Percentiles rank a stretch among this genome's conserved stretches.
These are phyloP conservation scores for Lepilemur septentrionalis DNA, from an alignment of 2,797 vertebrate species.

Conservation along the genomic window DNA sequence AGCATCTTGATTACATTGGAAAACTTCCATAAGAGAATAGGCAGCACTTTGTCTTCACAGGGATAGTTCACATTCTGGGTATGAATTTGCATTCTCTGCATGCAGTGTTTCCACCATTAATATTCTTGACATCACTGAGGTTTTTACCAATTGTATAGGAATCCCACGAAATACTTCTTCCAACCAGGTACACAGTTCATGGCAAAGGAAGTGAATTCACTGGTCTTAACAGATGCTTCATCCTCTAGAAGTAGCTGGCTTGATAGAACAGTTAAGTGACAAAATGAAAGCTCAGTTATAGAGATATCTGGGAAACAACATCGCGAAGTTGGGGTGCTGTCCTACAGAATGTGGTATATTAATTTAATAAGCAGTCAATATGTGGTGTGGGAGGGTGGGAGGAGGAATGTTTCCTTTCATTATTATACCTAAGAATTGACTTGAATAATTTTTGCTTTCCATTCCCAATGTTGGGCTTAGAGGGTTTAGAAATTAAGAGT, in stretches of 20 bases:
- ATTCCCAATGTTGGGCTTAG: background rate
- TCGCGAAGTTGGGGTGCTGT: background rate
- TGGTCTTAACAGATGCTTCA: background rate
- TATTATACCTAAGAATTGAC: background rate
- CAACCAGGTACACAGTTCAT: background rate
- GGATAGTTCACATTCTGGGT: background rate
- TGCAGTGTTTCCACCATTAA: background rate
- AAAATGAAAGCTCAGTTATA: background rate
- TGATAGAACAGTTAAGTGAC: background rate
- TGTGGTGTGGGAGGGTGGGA: background rate
- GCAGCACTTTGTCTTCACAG: background rate
- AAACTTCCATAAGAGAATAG: background rate
- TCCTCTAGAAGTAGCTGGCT: background rate
- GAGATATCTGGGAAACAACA: background rate
- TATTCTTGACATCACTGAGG: background rate
- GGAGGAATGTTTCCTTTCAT: background rate
- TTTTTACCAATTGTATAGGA: background rate
- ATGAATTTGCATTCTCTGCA: background rate
- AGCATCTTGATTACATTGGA: background rate
- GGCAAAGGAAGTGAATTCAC: background rate
- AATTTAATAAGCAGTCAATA: background rate
- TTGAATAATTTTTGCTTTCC: background rate
- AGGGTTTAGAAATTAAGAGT: background rate
- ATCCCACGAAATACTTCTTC: background rate
- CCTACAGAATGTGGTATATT: background rate